Conservation (phyloP, 1,140 invertebrate species). For the Philopotamus ludificatus region DNA sequence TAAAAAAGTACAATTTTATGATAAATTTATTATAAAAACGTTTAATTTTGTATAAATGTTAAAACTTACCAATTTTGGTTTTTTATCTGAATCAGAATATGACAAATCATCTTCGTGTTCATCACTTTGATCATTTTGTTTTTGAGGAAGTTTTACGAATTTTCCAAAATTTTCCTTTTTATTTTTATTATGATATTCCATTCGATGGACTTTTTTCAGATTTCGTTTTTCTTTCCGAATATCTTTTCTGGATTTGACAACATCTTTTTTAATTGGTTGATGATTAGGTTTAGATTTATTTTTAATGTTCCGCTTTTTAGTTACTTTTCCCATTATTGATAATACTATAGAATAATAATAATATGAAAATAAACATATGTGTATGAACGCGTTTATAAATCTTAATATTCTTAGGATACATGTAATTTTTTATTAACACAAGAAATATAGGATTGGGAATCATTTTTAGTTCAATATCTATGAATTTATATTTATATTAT, state of each 20-base stretch:
- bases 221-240: constrained; percentile 60
- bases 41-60: too few species aligned
- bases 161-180: constrained; percentile 39
- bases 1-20: background rate
- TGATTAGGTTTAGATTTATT: too few species aligned
- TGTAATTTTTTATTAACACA: too few species aligned
- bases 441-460: too few species aligned
- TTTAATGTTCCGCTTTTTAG: too few species aligned
- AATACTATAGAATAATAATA: too few species aligned
- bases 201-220: constrained; percentile 57
- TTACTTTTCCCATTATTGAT: too few species aligned
- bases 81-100: constrained; percentile 7
- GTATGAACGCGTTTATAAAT: too few species aligned
- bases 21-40: constrained; percentile 4
- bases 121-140: constrained; percentile 29
- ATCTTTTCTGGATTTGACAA: constrained; percentile 58
- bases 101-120: background rate
- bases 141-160: constrained; percentile 42
- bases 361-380: too few species aligned
- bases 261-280: constrained; percentile 11
- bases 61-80: constrained; percentile 1
- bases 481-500: too few species aligned
- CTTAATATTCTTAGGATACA: too few species aligned
- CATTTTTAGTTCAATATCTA: too few species aligned
- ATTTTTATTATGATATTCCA: constrained; percentile 51